Percentiles rank a stretch among this genome's conserved stretches.
phyloP scores from a whole-genome alignment of 2,113 vertebrate genomes.

The Solea solea region DNA sequence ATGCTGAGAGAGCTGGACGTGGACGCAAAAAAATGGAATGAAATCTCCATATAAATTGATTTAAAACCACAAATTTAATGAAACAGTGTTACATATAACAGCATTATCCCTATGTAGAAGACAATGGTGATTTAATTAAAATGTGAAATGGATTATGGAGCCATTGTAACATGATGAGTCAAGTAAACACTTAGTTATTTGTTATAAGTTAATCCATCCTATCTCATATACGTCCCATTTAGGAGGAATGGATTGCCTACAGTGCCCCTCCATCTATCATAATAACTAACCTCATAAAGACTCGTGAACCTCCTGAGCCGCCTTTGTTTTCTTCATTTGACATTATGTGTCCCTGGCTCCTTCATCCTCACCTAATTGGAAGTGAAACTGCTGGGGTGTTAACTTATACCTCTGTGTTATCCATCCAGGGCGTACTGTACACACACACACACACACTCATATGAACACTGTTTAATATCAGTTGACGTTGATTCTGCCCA shows the following conservation, averaged over 20 bases:
- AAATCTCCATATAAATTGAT: background rate
- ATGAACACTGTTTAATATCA: background rate
- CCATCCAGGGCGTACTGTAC: background rate
- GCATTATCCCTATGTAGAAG: background rate
- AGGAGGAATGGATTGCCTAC: conserved; percentile 15
- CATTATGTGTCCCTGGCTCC: conserved; percentile 27
- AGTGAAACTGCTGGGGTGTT: conserved; percentile 21
- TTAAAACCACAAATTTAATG: background rate
- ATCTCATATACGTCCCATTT: conserved; percentile 9
- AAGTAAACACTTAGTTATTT: conserved; percentile 12
- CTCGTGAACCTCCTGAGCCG: conserved; percentile 23
- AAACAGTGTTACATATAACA: background rate
- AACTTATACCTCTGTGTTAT: conserved; percentile 23
- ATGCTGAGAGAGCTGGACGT: no score
- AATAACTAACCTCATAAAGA: conserved; percentile 52
- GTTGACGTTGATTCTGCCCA: conserved; percentile 20
- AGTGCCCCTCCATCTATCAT: conserved; percentile 42
- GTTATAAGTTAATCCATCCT: conserved; percentile 2
- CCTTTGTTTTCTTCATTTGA: conserved; percentile 52
- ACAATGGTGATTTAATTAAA: background rate
- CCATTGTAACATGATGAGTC: conserved; percentile 6
- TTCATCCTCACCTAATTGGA: conserved; percentile 35
- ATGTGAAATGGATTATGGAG: background rate
- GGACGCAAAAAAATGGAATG: no score
- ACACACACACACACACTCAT: background rate